These are phyloP conservation scores for Heliconius hortense DNA, from an alignment of 2,888 invertebrate species.

Conservation along the genomic window DNA sequence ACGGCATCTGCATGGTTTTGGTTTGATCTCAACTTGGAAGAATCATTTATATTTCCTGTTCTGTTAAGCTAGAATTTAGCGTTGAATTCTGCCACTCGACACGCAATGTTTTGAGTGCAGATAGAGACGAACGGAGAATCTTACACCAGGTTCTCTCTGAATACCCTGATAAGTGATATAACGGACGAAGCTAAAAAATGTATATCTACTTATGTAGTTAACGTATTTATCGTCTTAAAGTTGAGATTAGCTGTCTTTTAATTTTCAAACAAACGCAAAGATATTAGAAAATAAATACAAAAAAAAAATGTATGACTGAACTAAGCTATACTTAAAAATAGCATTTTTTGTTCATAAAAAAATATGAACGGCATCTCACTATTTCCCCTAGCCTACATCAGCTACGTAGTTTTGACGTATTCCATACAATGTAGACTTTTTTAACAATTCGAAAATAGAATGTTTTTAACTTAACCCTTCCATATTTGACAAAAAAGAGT, in stretches of 20 bases:
- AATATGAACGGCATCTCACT: slow-evolving; percentile 40
- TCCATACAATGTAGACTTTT: slow-evolving; percentile 80
- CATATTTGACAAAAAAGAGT: slow-evolving; percentile 81
- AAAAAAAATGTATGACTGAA: too few relatives aligned
- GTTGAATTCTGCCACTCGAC: too few relatives aligned
- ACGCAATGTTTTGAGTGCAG: neutral
- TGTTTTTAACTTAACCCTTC: slow-evolving; percentile 82
- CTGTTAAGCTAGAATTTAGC: too few relatives aligned
- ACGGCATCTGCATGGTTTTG: neutral
- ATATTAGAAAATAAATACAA: neutral
- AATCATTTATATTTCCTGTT: too few relatives aligned
- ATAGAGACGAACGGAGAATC: neutral
- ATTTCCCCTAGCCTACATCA: slow-evolving; percentile 54
- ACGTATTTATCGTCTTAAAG: too few relatives aligned
- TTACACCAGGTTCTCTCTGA: neutral
- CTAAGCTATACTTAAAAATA: too few relatives aligned
- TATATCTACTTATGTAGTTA: too few relatives aligned
- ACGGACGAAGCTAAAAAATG: too few relatives aligned
- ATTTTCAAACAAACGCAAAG: neutral
- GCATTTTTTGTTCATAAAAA: neutral
- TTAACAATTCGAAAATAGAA: slow-evolving; percentile 82
- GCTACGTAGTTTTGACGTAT: slow-evolving; percentile 80
- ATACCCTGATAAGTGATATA: too few relatives aligned
- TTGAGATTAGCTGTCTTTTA: neutral
- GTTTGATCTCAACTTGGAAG: too few relatives aligned